Percentiles rank a stretch among this genome's conserved stretches.
Conservation (phyloP, 1,140 invertebrate genomes). For the Saccostrea glomerata region DNA sequence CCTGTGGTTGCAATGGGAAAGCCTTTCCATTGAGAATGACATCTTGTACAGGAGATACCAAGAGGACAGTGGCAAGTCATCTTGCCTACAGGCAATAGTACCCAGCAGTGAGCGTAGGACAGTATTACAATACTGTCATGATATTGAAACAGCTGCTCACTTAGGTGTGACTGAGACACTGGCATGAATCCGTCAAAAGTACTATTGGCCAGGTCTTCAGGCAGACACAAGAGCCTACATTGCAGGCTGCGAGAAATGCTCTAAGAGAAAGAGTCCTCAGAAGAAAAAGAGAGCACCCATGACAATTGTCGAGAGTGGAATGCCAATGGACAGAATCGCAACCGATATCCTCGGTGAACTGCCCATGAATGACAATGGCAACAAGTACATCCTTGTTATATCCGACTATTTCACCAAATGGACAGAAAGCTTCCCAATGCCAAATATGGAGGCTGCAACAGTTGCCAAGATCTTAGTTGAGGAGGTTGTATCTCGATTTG, state of each 20-base stretch:
- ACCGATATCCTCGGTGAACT: too few relatives aligned
- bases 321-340: too few relatives aligned
- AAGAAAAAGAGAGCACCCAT: conserved; percentile 45
- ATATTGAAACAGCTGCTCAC: neutral
- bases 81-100: neutral
- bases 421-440: too few relatives aligned
- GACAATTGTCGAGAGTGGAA: neutral
- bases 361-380: too few relatives aligned
- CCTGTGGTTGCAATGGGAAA: neutral
- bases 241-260: too few relatives aligned
- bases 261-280: conserved; percentile 38
- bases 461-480: conserved; percentile 50
- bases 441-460: too few relatives aligned
- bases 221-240: too few relatives aligned
- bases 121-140: conserved; percentile 17
- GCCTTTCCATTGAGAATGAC: neutral
- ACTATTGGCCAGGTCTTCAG: conserved; percentile 42
- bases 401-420: too few relatives aligned
- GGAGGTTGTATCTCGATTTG: conserved; percentile 41
- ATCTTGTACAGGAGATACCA: neutral
- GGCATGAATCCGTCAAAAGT: conserved; percentile 9
- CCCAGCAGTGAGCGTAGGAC: neutral
- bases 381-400: too few relatives aligned
- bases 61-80: neutral
- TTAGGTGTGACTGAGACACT: neutral